A percentile compares a stretch with the other conserved stretches of the same genome.
Evolutionary conservation across 2,888 invertebrate species (phyloP).

Genomic region (Rhogogaster chlorosoma): DNA sequence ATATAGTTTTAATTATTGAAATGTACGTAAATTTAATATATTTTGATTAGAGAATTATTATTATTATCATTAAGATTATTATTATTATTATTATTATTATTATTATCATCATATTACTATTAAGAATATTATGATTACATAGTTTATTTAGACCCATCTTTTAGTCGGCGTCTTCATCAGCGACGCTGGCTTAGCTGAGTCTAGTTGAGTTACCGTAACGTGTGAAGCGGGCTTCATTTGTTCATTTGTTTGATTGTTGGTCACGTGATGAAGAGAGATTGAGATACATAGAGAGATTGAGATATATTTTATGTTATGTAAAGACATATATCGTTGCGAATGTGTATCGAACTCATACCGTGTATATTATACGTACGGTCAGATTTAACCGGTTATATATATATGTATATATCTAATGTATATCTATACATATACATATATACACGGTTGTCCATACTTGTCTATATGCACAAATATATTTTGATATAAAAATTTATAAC

Average conservation of each 20-base stretch:
- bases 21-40: slow-evolving; percentile 43
- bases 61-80: slow-evolving; percentile 43
- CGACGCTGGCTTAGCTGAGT: neutral
- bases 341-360: slow-evolving; percentile 18
- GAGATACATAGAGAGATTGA: slow-evolving; percentile 5
- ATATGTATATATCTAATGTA: neutral
- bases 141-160: slow-evolving; percentile 45
- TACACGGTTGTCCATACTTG: slow-evolving; percentile 36
- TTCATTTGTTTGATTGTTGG: slow-evolving; percentile 56
- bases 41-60: neutral
- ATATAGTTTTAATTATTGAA: neutral
- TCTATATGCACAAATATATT: slow-evolving; percentile 50
- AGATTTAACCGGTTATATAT: slow-evolving; percentile 17
- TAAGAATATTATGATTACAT: slow-evolving; percentile 24
- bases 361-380: slow-evolving; percentile 19
- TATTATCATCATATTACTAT: slow-evolving; percentile 36
- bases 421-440: neutral
- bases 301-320: slow-evolving; percentile 34
- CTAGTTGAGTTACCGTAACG: slow-evolving; percentile 62
- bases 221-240: slow-evolving; percentile 71
- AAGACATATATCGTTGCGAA: slow-evolving; percentile 16
- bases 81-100: slow-evolving; percentile 42
- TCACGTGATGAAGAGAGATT: neutral
- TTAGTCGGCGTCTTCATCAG: slow-evolving; percentile 4
- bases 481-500: slow-evolving; percentile 48